Evolutionary conservation across 2,797 vertebrate species (phyloP).

Genomic region (Caiman crocodilus): DNA sequence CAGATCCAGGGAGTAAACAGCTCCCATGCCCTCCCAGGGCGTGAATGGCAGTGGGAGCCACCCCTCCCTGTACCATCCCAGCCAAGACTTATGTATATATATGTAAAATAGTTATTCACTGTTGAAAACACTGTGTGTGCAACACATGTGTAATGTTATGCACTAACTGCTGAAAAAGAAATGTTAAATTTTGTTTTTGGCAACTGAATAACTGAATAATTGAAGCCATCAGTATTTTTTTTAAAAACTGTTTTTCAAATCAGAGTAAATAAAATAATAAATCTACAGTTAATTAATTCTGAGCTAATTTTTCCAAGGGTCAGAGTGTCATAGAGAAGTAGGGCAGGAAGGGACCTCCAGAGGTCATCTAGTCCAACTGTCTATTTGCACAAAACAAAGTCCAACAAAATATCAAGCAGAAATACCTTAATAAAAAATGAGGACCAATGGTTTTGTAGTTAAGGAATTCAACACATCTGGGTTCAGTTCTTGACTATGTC

Average conservation of each 20-base stretch:
- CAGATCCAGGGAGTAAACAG: too few relatives aligned
- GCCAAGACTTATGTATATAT: too few relatives aligned
- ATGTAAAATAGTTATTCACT: too few relatives aligned
- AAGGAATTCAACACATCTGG: not conserved
- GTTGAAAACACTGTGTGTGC: not conserved
- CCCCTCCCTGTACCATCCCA: too few relatives aligned
- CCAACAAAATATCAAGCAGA: not conserved
- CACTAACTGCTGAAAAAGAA: not conserved
- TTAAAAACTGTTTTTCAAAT: not conserved
- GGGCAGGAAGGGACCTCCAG: too few relatives aligned
- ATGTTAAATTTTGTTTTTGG: not conserved
- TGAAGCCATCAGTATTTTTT: fast-evolving
- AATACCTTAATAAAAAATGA: not conserved
- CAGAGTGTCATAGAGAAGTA: too few relatives aligned
- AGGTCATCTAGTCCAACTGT: not conserved
- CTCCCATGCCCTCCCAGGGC: too few relatives aligned
- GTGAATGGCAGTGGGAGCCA: too few relatives aligned
- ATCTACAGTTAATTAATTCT: not conserved
- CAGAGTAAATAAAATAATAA: not conserved
- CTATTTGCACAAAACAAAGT: not conserved
- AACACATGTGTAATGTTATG: too few relatives aligned
- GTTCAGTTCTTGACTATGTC: not conserved
- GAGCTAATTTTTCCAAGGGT: not conserved
- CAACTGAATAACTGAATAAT: not conserved
- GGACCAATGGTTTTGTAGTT: not conserved